phyloP scores from a whole-genome alignment of 1,140 invertebrate genomes.

The Drosophila pandora region DNA sequence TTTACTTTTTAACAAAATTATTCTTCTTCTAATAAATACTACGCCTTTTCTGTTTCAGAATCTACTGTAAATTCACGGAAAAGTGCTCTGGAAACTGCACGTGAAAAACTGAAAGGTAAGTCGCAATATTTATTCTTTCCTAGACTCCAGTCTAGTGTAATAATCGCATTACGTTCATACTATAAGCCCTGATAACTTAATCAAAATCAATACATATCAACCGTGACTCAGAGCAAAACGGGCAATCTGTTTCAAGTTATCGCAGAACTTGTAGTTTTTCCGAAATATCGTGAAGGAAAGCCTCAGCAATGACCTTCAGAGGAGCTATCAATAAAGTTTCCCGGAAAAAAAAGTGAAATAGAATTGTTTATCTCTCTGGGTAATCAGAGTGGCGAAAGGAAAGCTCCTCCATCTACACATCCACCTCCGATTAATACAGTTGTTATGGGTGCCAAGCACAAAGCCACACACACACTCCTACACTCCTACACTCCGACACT shows the following conservation, averaged over 20 bases:
- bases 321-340: slow-evolving; percentile 23
- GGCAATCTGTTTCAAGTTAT: slow-evolving; percentile 26
- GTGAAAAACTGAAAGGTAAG: slow-evolving; percentile 74
- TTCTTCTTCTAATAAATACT: neutral
- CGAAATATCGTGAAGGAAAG: neutral
- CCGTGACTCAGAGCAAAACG: slow-evolving; percentile 12
- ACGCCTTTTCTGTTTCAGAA: slow-evolving; percentile 43
- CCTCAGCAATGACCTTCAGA: slow-evolving; percentile 30
- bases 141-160: neutral
- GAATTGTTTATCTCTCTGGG: slow-evolving; percentile 30
- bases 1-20: neutral
- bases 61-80: slow-evolving; percentile 76
- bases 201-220: slow-evolving; percentile 9
- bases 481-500: slow-evolving; percentile 12
- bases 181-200: slow-evolving; percentile 16
- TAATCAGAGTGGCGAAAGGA: slow-evolving; percentile 15
- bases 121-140: neutral
- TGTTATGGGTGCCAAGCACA: slow-evolving; percentile 59
- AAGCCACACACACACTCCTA: slow-evolving; percentile 12
- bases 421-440: slow-evolving; percentile 64
- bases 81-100: slow-evolving; percentile 64
- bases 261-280: neutral
- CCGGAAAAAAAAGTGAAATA: slow-evolving; percentile 30
- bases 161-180: neutral
- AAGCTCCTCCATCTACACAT: slow-evolving; percentile 13